These are phyloP conservation scores for Phenacoccus solenopsis DNA, from an alignment of 1,140 invertebrate genomes.

Conservation along the genomic window DNA sequence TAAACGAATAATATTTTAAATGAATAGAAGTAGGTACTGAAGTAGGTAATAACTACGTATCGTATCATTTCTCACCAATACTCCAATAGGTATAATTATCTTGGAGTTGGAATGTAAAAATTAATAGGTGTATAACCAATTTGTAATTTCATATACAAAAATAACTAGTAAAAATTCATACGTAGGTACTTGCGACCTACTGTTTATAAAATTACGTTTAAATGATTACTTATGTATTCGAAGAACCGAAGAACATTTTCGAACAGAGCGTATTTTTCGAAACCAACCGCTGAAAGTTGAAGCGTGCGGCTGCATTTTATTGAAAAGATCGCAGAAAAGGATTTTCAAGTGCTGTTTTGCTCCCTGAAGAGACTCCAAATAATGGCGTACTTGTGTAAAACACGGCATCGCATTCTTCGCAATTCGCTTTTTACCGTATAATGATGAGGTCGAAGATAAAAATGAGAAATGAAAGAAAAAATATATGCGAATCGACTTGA, in stretches of 20 bases:
- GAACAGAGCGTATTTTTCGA: background rate
- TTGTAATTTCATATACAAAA: too few relatives aligned
- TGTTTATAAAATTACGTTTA: too few relatives aligned
- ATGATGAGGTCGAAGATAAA: slow-evolving; percentile 1
- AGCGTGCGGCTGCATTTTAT: slow-evolving; percentile 1
- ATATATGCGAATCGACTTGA: background rate
- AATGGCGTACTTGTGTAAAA: slow-evolving; percentile 1
- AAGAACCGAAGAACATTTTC: background rate
- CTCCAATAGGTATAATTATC: too few relatives aligned
- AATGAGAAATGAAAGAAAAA: background rate
- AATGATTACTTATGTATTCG: too few relatives aligned
- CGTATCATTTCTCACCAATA: too few relatives aligned
- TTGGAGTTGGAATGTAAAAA: too few relatives aligned
- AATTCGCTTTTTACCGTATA: background rate
- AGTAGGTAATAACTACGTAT: too few relatives aligned
- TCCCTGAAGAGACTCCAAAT: slow-evolving; percentile 1
- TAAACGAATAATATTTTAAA: too few relatives aligned
- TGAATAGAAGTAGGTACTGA: too few relatives aligned
- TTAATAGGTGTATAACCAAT: too few relatives aligned
- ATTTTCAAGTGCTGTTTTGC: background rate
- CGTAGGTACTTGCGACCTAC: too few relatives aligned
- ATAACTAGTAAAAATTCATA: too few relatives aligned
- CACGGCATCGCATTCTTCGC: background rate
- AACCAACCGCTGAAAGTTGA: background rate
- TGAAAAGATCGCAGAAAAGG: slow-evolving; percentile 1